Base-by-base conservation (phyloP, 2,888 invertebrate species). In the Romanomermis culicivorax region DNA sequence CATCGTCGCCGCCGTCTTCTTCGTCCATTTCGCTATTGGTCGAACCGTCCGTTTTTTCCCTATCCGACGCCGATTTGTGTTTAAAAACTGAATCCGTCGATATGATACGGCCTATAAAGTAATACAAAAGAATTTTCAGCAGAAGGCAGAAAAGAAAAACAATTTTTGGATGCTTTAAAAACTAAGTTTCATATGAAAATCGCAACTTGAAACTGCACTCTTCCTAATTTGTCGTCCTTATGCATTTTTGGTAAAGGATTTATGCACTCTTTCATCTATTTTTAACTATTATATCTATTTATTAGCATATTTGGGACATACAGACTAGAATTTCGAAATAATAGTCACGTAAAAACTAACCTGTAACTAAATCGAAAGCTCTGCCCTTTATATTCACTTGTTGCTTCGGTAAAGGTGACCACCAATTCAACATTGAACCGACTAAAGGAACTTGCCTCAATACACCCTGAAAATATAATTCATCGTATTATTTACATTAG, bases 371-470 rank as follows among this genome's bases (percentile, higher is more conserved):
- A 71, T 85, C 83, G 59, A 87, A 77, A 70, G 80, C 85, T 66
- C 85, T 76, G 51, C 85, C 91, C 70, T 78, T 81, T 61, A 80
- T 82, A 61, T 80, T 61, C 29, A 64, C 83, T 4, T 79, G 75
- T 61, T 83, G 82, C 66, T 81, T 83, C 26, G 78, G 74, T 2
- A 82, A 78, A 7, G 91, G 93, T 51, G 86, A 83, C 84, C 86
- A 89, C 93, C 93, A 95, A 73, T 88, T 87, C 52, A 91, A 82
- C 55, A 95, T 79, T 25, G 85, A 81, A 0, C 91, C 86, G 56
- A 95, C 85, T 1, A 93, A 83, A 0, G 93, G 93, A 17, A 93
- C 85, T 62, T 89, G 86, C 24, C 93, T 76, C 59, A 95, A 75
- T 56, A 93, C 80, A 1, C 93, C 93, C 72, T 74, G 60, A 23